phyloP scores from a whole-genome alignment of 1,140 invertebrate species.

The Scaptodrosophila lebanonensis region DNA sequence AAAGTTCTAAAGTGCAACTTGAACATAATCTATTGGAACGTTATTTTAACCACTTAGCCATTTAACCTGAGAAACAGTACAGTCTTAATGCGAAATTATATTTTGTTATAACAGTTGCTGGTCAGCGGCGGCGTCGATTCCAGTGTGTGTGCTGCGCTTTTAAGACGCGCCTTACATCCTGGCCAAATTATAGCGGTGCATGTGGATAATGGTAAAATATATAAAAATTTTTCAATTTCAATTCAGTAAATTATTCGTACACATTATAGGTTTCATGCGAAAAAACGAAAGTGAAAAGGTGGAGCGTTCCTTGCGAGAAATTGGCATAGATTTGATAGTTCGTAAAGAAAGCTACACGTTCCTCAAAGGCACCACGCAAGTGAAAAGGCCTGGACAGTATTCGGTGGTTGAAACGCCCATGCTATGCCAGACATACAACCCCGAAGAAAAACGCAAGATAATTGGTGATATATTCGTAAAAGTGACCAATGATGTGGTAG shows the following conservation, averaged over 20 bases:
- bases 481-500: conserved; percentile 90
- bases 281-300: conserved; percentile 95
- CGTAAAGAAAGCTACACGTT: conserved; percentile 86
- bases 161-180: conserved; percentile 91
- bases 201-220: conserved; percentile 91
- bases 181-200: conserved; percentile 97
- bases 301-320: conserved; percentile 87
- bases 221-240: neutral
- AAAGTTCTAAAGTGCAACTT: too few species aligned
- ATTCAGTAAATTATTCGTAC: neutral
- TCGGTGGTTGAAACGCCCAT: conserved; percentile 87
- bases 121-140: conserved; percentile 99
- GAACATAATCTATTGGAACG: too few species aligned
- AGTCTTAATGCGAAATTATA: too few species aligned
- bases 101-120: conserved; percentile 82
- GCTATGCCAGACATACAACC: conserved; percentile 90
- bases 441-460: conserved; percentile 98
- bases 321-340: conserved; percentile 92
- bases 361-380: conserved; percentile 86
- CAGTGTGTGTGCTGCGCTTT: conserved; percentile 96
- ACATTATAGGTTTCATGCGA: conserved; percentile 90
- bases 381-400: conserved; percentile 79
- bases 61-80: too few species aligned
- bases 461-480: conserved; percentile 99
- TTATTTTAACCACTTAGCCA: too few species aligned